These are phyloP conservation scores for Stramonita haemastoma DNA, from an alignment of 2,888 invertebrate species.

Conservation along the genomic window DNA sequence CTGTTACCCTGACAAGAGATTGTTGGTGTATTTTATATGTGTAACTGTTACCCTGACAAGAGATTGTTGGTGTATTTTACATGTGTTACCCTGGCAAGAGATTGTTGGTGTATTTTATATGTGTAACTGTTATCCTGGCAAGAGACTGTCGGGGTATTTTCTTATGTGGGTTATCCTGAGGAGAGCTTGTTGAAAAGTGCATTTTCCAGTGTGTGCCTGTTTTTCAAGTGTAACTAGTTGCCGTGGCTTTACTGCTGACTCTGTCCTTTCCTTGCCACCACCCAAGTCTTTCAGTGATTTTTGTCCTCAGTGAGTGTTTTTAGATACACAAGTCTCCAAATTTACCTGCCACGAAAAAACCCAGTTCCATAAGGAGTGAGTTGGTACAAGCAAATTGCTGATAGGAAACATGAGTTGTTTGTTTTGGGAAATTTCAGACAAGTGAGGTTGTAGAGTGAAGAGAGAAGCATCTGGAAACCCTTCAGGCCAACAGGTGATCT, in stretches of 20 bases:
- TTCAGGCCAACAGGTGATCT: too few species aligned
- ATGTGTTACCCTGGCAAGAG: neutral
- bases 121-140: neutral
- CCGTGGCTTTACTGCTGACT: neutral
- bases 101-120: neutral
- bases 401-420: too few species aligned
- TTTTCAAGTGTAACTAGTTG: slow-evolving; percentile 45
- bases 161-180: neutral
- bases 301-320: neutral
- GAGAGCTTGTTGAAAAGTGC: neutral
- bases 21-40: neutral
- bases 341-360: too few species aligned
- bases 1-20: neutral
- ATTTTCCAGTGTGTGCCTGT: neutral
- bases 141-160: neutral
- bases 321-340: too few species aligned
- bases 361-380: too few species aligned
- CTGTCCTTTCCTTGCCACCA: too few species aligned
- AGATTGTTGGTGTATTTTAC: neutral
- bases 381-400: too few species aligned
- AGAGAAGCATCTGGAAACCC: too few species aligned
- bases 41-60: neutral
- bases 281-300: too few species aligned
- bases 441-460: too few species aligned
- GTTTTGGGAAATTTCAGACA: too few species aligned